Percentiles rank a stretch among this genome's conserved stretches.
Evolutionary conservation across 2,888 invertebrate genomes (phyloP).

Genomic region (Drosophila testacea): DNA sequence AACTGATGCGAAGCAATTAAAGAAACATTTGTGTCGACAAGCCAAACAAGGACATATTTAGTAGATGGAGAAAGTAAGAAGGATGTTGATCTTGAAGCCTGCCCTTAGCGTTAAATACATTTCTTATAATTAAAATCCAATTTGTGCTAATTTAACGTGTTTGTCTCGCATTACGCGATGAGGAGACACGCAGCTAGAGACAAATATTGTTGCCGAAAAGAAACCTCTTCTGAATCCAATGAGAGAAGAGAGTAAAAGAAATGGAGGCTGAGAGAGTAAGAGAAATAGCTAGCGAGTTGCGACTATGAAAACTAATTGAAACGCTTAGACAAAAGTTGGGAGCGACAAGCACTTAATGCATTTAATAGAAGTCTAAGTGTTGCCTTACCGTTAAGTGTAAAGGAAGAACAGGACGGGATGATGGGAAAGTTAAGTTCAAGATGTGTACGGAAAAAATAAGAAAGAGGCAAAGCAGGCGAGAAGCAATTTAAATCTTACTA

Average conservation of each 20-base stretch:
- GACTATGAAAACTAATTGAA: slow-evolving; percentile 80
- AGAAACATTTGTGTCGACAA: slow-evolving; percentile 33
- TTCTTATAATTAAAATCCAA: slow-evolving; percentile 62
- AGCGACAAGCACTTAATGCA: slow-evolving; percentile 80
- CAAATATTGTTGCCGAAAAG: slow-evolving; percentile 35
- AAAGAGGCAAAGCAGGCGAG: slow-evolving; percentile 56
- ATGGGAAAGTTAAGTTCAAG: slow-evolving; percentile 28
- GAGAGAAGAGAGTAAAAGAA: slow-evolving; percentile 9
- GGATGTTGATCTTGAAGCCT: slow-evolving; percentile 1
- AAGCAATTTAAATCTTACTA: slow-evolving; percentile 84
- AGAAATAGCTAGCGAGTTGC: slow-evolving; percentile 48
- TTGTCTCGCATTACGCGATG: slow-evolving; percentile 51
- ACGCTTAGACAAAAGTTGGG: slow-evolving; percentile 80
- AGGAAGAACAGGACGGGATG: slow-evolving; percentile 1
- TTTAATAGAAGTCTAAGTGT: slow-evolving; percentile 71
- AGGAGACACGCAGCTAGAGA: slow-evolving; percentile 13
- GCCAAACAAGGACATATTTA: background rate
- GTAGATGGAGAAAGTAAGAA: background rate
- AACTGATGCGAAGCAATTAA: slow-evolving; percentile 43
- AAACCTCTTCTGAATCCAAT: slow-evolving; percentile 17
- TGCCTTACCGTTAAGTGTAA: slow-evolving; percentile 48
- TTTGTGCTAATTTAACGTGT: slow-evolving; percentile 65
- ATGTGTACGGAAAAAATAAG: slow-evolving; percentile 22
- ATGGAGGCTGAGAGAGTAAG: background rate
- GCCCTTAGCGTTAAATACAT: slow-evolving; percentile 29